Evolutionary conservation across 2,888 invertebrate species (phyloP).

Genomic region (Nipponacmea schrenckii): DNA sequence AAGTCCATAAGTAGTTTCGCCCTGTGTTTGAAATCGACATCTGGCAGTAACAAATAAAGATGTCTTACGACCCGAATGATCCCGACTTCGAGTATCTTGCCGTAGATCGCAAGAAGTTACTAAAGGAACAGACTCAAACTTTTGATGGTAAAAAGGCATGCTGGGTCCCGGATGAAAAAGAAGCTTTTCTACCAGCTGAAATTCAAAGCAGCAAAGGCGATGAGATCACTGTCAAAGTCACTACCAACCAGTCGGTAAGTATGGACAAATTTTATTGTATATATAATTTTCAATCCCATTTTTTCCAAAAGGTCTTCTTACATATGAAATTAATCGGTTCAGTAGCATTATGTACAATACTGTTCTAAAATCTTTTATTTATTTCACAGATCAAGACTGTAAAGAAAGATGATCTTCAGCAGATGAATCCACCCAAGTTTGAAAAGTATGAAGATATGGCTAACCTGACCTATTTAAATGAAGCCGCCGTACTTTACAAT

Average conservation of each 20-base stretch:
- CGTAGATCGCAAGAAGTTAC: constrained; percentile 59
- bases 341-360: too few species aligned
- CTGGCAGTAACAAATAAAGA: not conserved
- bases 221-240: constrained; percentile 89
- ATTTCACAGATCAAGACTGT: constrained; percentile 78
- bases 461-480: constrained; percentile 65
- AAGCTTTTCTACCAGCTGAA: constrained; percentile 96
- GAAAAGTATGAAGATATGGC: constrained; percentile 66
- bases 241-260: constrained; percentile 70
- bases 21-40: too few species aligned
- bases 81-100: constrained; percentile 63
- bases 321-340: too few species aligned
- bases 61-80: constrained; percentile 42
- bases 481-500: constrained; percentile 63
- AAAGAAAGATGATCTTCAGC: constrained; percentile 71
- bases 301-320: too few species aligned
- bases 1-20: too few species aligned
- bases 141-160: constrained; percentile 87
- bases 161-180: constrained; percentile 98
- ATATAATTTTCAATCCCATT: too few species aligned
- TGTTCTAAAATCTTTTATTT: constrained; percentile 32
- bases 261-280: too few species aligned
- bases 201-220: constrained; percentile 99
- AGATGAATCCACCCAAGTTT: constrained; percentile 67
- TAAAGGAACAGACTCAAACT: constrained; percentile 55